Base-by-base conservation (phyloP, 1,140 invertebrate genomes). In the Pantala flavescens region DNA sequence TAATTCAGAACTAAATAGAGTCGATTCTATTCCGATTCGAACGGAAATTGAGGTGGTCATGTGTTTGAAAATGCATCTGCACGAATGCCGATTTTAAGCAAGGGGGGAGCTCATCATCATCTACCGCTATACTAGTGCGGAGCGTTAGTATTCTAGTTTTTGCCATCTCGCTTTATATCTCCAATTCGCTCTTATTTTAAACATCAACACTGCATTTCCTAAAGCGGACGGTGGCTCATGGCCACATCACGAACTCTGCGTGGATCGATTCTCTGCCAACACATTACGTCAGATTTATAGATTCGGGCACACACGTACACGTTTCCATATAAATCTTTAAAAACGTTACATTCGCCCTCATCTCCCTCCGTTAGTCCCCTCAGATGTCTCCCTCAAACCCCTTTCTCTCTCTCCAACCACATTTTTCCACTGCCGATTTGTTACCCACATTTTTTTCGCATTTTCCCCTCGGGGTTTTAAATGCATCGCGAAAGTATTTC, bases 201-300 rank as follows among this genome's bases (percentile, higher is more conserved):
- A 36, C 9, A 36, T 36, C 28, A 36, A 36, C 9, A 36, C 28
- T 36, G 28, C 28, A 36, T 36, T 36, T 36, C 3, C 28, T 36
- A 36, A 36, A 36, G 28, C 28, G 28, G 28, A 36, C 28, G 28
- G 28, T 36, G 28, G 28, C 28, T 36, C 28, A 9, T 36, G 28
- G 28, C 28, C 2, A 36, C 28, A 36, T 36, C 28, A 36, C 28
- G 28, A 36, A 36, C 28, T 36, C 49, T 1, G 49, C n/a, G 16
- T 21, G 3, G 49, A 63, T 63, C 49, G 49, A 63, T 63, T 63
- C n/a, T 14, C 49, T 63, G 16, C 16, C 49, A 63, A 21, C 49
- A 63, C 49, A 63, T 63, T 63, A 63, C 49, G 49, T 63, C 49
- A 63, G 49, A 63, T 63, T 63, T 63, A 63, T 63, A 63, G 49